phyloP scores from a whole-genome alignment of 2,888 invertebrate genomes.

The Aethes cnicana region DNA sequence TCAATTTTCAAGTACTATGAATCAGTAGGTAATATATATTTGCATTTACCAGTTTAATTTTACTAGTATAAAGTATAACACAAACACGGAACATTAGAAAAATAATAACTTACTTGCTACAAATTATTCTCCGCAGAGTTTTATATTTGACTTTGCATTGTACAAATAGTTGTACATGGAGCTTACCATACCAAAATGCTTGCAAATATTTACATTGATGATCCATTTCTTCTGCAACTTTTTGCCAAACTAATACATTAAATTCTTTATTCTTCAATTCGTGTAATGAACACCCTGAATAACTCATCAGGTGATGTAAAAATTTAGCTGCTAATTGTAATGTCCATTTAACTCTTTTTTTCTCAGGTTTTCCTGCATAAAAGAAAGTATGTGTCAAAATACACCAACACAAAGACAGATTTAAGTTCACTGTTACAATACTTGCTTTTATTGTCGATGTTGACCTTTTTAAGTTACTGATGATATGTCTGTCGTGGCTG shows the following conservation, averaged over 20 bases:
- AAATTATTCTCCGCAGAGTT: slow-evolving; percentile 25
- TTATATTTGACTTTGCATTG: slow-evolving; percentile 19
- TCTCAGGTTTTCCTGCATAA: slow-evolving; percentile 26
- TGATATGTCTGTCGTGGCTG: too few species aligned
- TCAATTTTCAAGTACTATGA: too few species aligned
- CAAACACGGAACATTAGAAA: too few species aligned
- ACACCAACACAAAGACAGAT: too few species aligned
- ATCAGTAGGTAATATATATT: too few species aligned
- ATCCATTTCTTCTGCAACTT: slow-evolving; percentile 25
- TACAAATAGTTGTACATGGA: slow-evolving; percentile 33
- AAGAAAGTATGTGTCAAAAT: slow-evolving; percentile 11
- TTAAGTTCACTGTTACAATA: too few species aligned
- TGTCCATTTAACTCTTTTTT: slow-evolving; percentile 27
- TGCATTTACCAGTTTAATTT: too few species aligned
- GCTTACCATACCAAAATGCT: slow-evolving; percentile 27
- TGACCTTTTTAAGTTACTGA: too few species aligned
- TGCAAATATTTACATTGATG: slow-evolving; percentile 7
- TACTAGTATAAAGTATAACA: background rate
- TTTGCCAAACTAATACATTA: slow-evolving; percentile 25
- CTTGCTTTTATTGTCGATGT: too few species aligned
- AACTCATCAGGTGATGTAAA: slow-evolving; percentile 7
- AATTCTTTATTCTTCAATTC: slow-evolving; percentile 28
- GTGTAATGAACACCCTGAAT: slow-evolving; percentile 21
- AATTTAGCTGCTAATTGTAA: slow-evolving; percentile 28
- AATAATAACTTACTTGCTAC: slow-evolving; percentile 29